These are phyloP conservation scores for Rhineura floridana DNA, from an alignment of 2,113 vertebrate species.

Conservation along the genomic window DNA sequence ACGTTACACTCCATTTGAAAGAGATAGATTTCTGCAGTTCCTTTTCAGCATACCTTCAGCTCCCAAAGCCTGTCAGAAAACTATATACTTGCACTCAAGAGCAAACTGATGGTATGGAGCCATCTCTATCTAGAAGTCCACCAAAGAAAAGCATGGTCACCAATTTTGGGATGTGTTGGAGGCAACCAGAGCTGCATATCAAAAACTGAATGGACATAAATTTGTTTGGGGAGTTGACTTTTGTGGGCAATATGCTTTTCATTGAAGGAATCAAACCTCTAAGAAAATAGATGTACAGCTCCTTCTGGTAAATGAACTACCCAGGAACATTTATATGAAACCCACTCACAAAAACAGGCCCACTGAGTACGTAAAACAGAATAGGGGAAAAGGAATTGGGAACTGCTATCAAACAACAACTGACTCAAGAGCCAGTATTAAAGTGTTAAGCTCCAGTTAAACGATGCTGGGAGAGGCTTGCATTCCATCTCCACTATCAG, in stretches of 20 bases:
- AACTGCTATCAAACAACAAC: not conserved
- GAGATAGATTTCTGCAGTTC: not conserved
- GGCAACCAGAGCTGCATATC: not conserved
- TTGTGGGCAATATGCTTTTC: not conserved
- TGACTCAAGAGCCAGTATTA: not conserved
- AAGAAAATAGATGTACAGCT: not conserved
- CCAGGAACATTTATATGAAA: not conserved
- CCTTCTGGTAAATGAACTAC: not conserved
- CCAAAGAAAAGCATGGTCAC: not conserved
- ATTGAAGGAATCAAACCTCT: not conserved
- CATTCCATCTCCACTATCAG: no score
- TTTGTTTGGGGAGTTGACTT: no score
- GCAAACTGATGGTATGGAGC: not conserved
- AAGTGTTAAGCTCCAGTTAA: not conserved
- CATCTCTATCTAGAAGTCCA: not conserved
- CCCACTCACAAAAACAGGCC: not conserved
- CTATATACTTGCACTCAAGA: not conserved
- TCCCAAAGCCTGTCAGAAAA: constrained; percentile 4
- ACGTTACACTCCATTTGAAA: not conserved
- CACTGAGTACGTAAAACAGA: not conserved
- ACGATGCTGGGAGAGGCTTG: no score
- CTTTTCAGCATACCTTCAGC: not conserved
- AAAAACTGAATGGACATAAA: not conserved
- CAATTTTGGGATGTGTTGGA: not conserved
- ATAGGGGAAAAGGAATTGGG: not conserved